Evolutionary conservation across 2,888 invertebrate species (phyloP).

Genomic region (Leptarthrus brevirostris): DNA sequence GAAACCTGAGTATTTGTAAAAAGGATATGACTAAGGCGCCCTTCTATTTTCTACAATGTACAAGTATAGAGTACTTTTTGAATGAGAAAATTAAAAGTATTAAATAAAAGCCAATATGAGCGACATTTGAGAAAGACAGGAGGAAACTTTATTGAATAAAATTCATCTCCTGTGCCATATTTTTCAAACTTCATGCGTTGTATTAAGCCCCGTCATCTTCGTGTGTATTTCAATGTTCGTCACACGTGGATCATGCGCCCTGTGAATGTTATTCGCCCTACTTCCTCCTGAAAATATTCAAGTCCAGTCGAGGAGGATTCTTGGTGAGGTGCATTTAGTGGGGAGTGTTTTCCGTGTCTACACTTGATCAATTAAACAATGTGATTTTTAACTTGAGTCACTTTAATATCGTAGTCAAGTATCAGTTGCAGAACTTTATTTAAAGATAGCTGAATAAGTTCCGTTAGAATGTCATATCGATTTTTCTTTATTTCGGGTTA

Average conservation of each 20-base stretch:
- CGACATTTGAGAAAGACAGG: too few relatives aligned
- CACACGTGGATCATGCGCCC: constrained; percentile 9
- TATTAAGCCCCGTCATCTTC: too few relatives aligned
- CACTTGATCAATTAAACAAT: constrained; percentile 6
- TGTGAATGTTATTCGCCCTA: constrained; percentile 12
- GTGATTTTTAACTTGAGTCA: background rate
- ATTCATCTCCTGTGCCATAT: too few relatives aligned
- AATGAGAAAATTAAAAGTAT: too few relatives aligned
- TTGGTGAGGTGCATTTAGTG: constrained; percentile 11
- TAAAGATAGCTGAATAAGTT: background rate
- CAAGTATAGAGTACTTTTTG: too few relatives aligned
- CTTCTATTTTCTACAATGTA: too few relatives aligned
- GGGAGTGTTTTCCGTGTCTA: background rate
- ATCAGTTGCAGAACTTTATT: background rate
- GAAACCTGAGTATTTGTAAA: too few relatives aligned
- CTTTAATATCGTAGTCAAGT: background rate
- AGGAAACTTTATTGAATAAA: too few relatives aligned
- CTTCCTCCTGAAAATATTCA: constrained; percentile 19
- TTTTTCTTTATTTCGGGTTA: constrained; percentile 14
- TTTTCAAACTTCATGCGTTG: too few relatives aligned
- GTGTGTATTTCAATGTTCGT: background rate
- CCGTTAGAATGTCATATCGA: constrained; percentile 20
- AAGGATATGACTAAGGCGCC: too few relatives aligned
- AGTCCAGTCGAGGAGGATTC: constrained; percentile 23
- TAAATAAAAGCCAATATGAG: too few relatives aligned